These are phyloP conservation scores for Oligia strigilis DNA, from an alignment of 2,888 invertebrate genomes.

Conservation along the genomic window DNA sequence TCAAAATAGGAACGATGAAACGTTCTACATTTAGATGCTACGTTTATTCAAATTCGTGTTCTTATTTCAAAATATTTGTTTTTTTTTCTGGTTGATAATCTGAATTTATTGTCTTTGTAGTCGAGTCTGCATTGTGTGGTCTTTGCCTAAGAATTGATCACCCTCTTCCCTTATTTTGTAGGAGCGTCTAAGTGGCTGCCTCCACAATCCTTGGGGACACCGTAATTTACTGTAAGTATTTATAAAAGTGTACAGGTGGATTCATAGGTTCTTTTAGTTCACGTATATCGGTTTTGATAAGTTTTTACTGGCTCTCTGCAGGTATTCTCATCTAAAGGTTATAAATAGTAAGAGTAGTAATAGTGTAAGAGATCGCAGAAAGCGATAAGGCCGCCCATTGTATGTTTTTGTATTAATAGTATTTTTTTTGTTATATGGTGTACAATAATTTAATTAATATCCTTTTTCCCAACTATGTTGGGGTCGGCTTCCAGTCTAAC, in stretches of 20 bases:
- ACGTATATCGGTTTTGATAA: not conserved
- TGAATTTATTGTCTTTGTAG: constrained; percentile 36
- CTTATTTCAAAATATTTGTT: constrained; percentile 41
- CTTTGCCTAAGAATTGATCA: constrained; percentile 44
- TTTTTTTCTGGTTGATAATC: constrained; percentile 38
- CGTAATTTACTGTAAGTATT: constrained; percentile 37
- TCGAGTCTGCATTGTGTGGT: constrained; percentile 24
- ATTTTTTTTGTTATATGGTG: too few species aligned
- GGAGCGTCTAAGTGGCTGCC: constrained; percentile 23
- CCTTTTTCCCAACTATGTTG: too few species aligned
- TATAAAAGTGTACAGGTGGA: constrained; percentile 2
- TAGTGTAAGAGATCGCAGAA: too few species aligned
- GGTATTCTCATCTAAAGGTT: not conserved
- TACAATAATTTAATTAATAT: too few species aligned
- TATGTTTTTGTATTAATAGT: too few species aligned
- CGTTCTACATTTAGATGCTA: constrained; percentile 63
- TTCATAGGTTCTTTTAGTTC: not conserved
- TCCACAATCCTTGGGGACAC: constrained; percentile 24
- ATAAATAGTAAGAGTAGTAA: too few species aligned
- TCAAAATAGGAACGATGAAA: constrained; percentile 69
- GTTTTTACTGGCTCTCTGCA: not conserved
- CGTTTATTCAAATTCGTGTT: constrained; percentile 64
- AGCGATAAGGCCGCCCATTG: too few species aligned
- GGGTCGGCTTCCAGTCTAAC: not conserved
- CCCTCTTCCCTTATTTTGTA: constrained; percentile 25